Conservation (phyloP, 1,140 invertebrate species). For the Euwallacea similis region DNA sequence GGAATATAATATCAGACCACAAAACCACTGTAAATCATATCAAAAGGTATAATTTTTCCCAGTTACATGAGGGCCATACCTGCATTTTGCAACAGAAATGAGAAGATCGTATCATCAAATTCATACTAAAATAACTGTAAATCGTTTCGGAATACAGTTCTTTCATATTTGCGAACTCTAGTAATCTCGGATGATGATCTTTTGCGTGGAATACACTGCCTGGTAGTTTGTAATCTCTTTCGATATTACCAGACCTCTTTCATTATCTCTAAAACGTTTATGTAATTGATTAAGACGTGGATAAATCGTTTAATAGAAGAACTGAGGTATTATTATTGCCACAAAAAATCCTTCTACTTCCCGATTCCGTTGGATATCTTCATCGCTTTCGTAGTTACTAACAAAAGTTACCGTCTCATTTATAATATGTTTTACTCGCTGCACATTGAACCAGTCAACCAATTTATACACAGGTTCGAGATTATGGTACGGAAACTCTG, state of each 20-base stretch:
- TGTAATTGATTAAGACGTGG: too few relatives aligned
- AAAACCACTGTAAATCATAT: constrained; percentile 1
- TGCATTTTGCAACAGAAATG: background rate
- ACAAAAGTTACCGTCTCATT: too few relatives aligned
- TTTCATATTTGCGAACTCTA: background rate
- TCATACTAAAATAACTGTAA: background rate
- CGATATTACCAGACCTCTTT: background rate
- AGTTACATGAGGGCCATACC: background rate
- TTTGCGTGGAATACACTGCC: background rate
- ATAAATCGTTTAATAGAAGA: too few relatives aligned
- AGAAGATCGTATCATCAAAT: background rate
- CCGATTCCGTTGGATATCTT: too few relatives aligned
- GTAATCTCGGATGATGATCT: background rate
- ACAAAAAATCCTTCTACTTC: too few relatives aligned
- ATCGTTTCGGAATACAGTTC: constrained; percentile 1
- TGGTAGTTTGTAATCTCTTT: background rate
- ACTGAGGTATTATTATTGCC: too few relatives aligned
- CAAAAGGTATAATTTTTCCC: background rate
- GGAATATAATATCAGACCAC: background rate
- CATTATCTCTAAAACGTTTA: too few relatives aligned
- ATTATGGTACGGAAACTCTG: too few relatives aligned
- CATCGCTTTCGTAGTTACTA: too few relatives aligned
- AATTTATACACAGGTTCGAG: too few relatives aligned
- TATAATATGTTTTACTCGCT: too few relatives aligned
- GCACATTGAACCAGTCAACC: too few relatives aligned